These are phyloP conservation scores for Helogale parvula DNA, from an alignment of 2,113 vertebrate genomes.

Conservation along the genomic window DNA sequence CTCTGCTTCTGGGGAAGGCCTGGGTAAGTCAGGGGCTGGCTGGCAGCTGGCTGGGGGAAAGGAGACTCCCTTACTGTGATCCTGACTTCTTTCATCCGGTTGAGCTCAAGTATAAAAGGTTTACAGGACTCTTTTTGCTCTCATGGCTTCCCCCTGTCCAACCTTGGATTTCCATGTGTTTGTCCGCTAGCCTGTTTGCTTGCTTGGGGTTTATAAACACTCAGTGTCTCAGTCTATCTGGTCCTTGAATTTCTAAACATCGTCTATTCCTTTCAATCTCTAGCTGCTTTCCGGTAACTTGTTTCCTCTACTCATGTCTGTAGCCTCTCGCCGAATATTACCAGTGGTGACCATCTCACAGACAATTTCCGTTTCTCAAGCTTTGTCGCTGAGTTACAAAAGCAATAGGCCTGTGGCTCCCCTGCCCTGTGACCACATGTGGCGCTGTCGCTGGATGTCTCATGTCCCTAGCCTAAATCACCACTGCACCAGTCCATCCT, in stretches of 20 bases:
- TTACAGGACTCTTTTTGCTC: background rate
- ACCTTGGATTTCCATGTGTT: background rate
- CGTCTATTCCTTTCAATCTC: background rate
- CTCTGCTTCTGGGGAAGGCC: background rate
- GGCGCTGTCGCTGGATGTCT: background rate
- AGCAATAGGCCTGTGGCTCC: too few relatives aligned
- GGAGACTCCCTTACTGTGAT: background rate
- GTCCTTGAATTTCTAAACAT: background rate
- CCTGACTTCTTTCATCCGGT: background rate
- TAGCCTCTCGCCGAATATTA: background rate
- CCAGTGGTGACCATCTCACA: background rate
- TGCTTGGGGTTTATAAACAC: background rate
- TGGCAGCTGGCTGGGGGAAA: background rate
- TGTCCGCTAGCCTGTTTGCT: background rate
- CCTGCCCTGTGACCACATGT: too few relatives aligned
- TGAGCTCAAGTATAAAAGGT: background rate
- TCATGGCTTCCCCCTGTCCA: background rate
- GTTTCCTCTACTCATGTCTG: background rate
- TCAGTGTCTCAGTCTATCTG: background rate
- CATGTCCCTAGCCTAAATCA: background rate
- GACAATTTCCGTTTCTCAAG: background rate
- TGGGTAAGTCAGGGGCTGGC: too few relatives aligned
- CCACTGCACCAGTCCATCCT: background rate
- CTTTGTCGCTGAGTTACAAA: background rate
- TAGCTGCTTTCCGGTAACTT: background rate